Percentiles rank a stretch among this genome's conserved stretches.
These are phyloP conservation scores for Garra rufa DNA, from an alignment of 2,113 vertebrate genomes.

Conservation along the genomic window DNA sequence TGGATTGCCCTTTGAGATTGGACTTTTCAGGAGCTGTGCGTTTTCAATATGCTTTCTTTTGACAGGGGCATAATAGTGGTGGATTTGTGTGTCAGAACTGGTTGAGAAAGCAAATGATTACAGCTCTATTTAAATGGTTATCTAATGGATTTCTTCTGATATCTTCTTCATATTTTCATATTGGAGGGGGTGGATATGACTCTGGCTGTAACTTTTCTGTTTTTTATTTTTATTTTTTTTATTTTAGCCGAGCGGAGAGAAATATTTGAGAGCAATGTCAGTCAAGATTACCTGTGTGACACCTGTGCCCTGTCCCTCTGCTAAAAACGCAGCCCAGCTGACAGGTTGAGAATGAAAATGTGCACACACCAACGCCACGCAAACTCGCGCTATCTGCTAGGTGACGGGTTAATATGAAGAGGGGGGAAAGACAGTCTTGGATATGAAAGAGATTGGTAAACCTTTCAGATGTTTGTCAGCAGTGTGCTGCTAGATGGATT, in stretches of 20 bases:
- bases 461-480: constrained; percentile 51
- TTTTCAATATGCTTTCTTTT: constrained; percentile 34
- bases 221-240: not conserved
- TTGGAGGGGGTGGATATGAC: constrained; percentile 20
- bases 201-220: not conserved
- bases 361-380: constrained; percentile 32
- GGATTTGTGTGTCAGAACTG: constrained; percentile 50
- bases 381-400: constrained; percentile 29
- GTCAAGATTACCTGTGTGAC: constrained; percentile 53
- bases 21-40: not conserved
- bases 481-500: constrained; percentile 12
- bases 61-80: constrained; percentile 38
- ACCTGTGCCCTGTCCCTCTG: constrained; percentile 43
- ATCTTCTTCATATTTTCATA: constrained; percentile 34
- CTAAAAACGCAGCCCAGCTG: constrained; percentile 44
- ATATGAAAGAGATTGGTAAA: constrained; percentile 50
- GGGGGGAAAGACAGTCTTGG: constrained; percentile 20
- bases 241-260: not conserved
- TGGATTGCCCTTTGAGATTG: constrained; percentile 17
- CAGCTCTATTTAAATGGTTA: constrained; percentile 41
- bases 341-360: constrained; percentile 49
- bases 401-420: constrained; percentile 61
- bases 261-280: constrained; percentile 49
- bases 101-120: constrained; percentile 50
- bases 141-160: constrained; percentile 28